Conservation (phyloP, 2,888 invertebrate species). For the Drosophila kambysellisi region DNA sequence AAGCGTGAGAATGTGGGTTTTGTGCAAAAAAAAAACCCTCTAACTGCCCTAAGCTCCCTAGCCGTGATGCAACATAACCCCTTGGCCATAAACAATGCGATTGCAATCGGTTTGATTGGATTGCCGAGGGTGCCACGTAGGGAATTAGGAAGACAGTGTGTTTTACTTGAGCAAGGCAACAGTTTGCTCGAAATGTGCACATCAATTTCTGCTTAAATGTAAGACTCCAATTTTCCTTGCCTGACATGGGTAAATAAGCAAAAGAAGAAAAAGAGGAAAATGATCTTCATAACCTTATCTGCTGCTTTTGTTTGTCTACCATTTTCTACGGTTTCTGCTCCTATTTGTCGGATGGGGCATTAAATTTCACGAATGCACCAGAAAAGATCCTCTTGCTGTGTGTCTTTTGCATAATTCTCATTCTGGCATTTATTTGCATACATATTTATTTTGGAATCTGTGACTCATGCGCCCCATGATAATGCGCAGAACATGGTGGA, state of each 20-base stretch:
- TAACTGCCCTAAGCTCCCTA: constrained; percentile 5
- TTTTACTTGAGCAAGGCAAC: neutral
- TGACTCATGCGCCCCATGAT: constrained; percentile 53
- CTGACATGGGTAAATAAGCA: constrained; percentile 62
- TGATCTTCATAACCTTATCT: constrained; percentile 31
- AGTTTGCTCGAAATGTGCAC: constrained; percentile 23
- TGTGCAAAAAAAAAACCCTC: constrained; percentile 6
- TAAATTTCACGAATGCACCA: constrained; percentile 31
- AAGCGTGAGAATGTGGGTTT: constrained; percentile 67
- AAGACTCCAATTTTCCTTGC: constrained; percentile 16
- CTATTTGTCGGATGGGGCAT: constrained; percentile 6
- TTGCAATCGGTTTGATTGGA: constrained; percentile 67
- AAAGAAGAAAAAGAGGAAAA: constrained; percentile 4
- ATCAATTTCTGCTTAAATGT: constrained; percentile 41
- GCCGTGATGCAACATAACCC: constrained; percentile 36
- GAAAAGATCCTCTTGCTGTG: constrained; percentile 5
- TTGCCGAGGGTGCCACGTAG: constrained; percentile 33
- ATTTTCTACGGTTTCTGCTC: constrained; percentile 12
- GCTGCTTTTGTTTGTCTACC: constrained; percentile 27
- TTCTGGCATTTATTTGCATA: constrained; percentile 58
- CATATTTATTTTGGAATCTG: constrained; percentile 67
- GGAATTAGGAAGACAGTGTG: constrained; percentile 9
- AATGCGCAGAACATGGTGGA: neutral
- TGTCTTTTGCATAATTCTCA: constrained; percentile 63
- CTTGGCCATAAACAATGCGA: constrained; percentile 71